Percentiles rank a stretch among this genome's conserved stretches.
Conservation (phyloP, 1,140 invertebrate genomes). For the Kradibia gibbosae region DNA sequence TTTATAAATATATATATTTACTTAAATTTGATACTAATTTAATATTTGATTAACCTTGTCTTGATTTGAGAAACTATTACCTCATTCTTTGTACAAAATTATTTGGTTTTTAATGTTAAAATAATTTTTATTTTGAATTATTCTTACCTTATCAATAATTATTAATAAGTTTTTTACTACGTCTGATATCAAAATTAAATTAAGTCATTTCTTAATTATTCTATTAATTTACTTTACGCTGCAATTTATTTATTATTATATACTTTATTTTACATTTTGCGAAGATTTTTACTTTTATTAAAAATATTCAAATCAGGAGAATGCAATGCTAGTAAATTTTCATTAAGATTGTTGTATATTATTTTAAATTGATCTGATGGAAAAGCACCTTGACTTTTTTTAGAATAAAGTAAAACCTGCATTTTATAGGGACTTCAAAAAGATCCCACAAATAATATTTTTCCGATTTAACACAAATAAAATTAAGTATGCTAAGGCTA, state of each 20-base stretch:
- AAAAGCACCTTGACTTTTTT: constrained; percentile 20
- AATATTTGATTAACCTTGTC: no score
- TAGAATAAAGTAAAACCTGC: neutral
- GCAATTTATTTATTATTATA: neutral
- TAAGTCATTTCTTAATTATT: neutral
- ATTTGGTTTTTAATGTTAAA: no score
- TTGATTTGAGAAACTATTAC: no score
- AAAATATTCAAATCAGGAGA: neutral
- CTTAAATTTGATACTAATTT: no score
- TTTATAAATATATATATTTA: no score
- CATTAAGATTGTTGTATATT: neutral
- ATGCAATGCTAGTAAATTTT: neutral
- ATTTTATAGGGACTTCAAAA: neutral
- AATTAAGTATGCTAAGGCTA: constrained; percentile 33
- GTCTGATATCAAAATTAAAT: neutral
- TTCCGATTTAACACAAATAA: constrained; percentile 41
- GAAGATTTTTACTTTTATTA: neutral
- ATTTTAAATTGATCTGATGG: constrained; percentile 1
- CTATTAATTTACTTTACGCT: neutral
- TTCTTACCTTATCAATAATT: neutral
- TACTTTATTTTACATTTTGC: neutral
- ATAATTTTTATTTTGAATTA: neutral
- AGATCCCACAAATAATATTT: neutral
- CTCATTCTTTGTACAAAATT: no score
- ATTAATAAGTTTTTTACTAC: neutral